Conservation (phyloP, 2,888 invertebrate genomes). For the Bruchidius siliquastri region DNA sequence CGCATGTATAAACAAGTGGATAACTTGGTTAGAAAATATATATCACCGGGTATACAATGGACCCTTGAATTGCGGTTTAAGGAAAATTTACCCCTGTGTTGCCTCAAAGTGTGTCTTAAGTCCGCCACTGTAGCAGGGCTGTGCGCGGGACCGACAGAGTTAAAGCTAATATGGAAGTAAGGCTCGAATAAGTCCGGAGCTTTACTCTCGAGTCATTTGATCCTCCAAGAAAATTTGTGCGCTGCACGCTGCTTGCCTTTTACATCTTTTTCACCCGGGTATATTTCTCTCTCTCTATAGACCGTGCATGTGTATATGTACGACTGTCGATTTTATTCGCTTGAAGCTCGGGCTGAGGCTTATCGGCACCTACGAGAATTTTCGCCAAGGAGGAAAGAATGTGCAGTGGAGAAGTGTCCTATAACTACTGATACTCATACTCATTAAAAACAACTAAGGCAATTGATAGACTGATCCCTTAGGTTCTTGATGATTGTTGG, state of each 20-base stretch:
- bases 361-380: background rate
- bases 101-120: too few relatives aligned
- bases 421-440: too few relatives aligned
- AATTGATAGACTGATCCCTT: too few relatives aligned
- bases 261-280: conserved; percentile 14
- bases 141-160: conserved; percentile 3
- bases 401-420: too few relatives aligned
- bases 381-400: too few relatives aligned
- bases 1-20: too few relatives aligned
- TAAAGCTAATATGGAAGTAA: conserved; percentile 31
- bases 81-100: too few relatives aligned
- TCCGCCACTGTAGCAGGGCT: background rate
- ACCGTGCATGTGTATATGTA: background rate
- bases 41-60: too few relatives aligned
- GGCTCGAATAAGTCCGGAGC: conserved; percentile 41
- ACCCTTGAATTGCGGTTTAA: too few relatives aligned
- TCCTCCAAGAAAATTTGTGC: conserved; percentile 46
- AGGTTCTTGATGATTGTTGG: too few relatives aligned
- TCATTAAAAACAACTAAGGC: too few relatives aligned
- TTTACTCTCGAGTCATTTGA: conserved; percentile 46
- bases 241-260: conserved; percentile 28
- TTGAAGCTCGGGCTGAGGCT: background rate
- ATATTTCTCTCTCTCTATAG: background rate
- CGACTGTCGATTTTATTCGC: background rate
- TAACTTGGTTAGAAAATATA: too few relatives aligned